A percentile compares a stretch with the other conserved stretches of the same genome.
phyloP scores from a whole-genome alignment of 2,888 invertebrate species.

The Teinopalpus imperialis region DNA sequence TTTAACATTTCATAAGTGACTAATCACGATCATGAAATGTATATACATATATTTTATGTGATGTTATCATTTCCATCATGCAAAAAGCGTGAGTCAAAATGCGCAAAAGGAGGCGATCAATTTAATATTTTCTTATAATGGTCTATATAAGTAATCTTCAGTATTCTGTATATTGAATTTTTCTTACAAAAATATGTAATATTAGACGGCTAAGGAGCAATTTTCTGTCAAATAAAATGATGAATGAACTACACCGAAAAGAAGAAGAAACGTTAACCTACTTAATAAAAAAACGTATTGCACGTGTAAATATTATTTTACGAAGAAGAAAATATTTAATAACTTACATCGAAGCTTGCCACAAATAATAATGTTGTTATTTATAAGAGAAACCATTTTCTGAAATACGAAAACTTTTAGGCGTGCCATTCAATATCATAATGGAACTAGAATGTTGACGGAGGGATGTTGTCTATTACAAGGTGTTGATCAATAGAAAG shows the following conservation, averaged over 20 bases:
- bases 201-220: too few species aligned
- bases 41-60: too few species aligned
- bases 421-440: conserved; percentile 43
- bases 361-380: conserved; percentile 19
- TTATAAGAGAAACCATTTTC: conserved; percentile 32
- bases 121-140: too few species aligned
- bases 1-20: too few species aligned
- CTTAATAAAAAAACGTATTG: conserved; percentile 31
- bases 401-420: conserved; percentile 33
- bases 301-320: conserved; percentile 15
- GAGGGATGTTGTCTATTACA: conserved; percentile 33
- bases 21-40: too few species aligned
- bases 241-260: conserved; percentile 55
- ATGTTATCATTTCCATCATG: too few species aligned
- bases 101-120: too few species aligned
- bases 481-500: conserved; percentile 24
- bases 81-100: too few species aligned
- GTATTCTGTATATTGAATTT: too few species aligned
- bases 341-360: conserved; percentile 40
- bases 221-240: conserved; percentile 58
- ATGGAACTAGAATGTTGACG: conserved; percentile 39
- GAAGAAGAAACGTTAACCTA: conserved; percentile 48
- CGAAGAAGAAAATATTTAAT: conserved; percentile 42
- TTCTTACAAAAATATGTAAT: too few species aligned
- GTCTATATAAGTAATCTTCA: too few species aligned